Evolutionary conservation across 1,140 invertebrate species (phyloP).

Genomic region (Hyphantria cunea): DNA sequence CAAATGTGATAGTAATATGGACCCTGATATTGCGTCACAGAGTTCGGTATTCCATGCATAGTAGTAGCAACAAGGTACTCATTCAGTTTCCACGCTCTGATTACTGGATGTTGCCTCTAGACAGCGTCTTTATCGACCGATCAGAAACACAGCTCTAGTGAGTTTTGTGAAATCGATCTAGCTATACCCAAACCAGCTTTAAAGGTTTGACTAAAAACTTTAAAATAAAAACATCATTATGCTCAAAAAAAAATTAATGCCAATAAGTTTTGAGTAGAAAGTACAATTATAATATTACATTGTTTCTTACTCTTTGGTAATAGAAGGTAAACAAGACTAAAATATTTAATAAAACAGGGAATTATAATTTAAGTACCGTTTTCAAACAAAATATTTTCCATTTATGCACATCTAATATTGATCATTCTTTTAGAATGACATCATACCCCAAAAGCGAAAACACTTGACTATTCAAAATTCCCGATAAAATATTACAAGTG

Average conservation of each 20-base stretch:
- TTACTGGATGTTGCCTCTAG: conserved; percentile 81
- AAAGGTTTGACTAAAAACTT: no score
- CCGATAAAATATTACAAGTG: no score
- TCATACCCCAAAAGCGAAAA: background rate
- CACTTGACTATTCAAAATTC: background rate
- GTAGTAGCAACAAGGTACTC: conserved; percentile 65
- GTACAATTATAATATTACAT: no score
- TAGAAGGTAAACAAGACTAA: no score
- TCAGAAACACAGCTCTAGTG: conserved; percentile 60
- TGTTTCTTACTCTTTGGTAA: background rate
- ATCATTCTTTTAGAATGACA: conserved; percentile 4
- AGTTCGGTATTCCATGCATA: conserved; percentile 45
- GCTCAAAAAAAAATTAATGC: no score
- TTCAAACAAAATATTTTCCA: background rate
- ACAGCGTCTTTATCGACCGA: conserved; percentile 75
- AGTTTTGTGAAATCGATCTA: conserved; percentile 42
- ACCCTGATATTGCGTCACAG: conserved; percentile 30
- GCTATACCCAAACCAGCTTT: background rate
- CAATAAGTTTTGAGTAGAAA: no score
- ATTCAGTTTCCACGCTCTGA: conserved; percentile 79
- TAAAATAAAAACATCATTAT: no score
- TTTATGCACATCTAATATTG: background rate
- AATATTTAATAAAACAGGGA: no score
- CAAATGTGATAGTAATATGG: conserved; percentile 25
- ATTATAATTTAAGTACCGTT: no score